Evolutionary conservation across 1,140 invertebrate species (phyloP), one percentile per base, ranked within the genome.

Genomic region (Latrodectus geometricus): DNA sequence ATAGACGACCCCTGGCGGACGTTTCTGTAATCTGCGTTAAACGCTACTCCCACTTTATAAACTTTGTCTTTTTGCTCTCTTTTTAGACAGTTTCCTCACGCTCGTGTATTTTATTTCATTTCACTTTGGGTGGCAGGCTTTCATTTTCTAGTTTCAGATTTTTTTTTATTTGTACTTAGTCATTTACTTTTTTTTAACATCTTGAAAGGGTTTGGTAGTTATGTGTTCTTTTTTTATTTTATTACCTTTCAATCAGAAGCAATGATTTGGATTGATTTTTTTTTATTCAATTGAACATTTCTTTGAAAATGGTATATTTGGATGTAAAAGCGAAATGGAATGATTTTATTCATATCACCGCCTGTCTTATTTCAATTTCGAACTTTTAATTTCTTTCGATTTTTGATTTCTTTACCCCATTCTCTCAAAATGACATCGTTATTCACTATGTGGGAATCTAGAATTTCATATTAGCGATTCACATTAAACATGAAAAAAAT

Each of bases 11-110:
- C 35, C 69, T 70, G 21, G 69, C 69, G 69, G 69, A 17, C 2
- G 54, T 61, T 61, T 61, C 69, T 23, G 69, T 70, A 70, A 70
- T 70, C 69, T 23, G 69, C 69, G 69, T 70, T 70, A 70, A 70
- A 70, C 35, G 69, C 21, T 48, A 23, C 20, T 48, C 4, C 12
- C 21, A 70, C 69, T 70, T 20, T 48, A 70, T 21, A 23, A 70
- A 70, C 69, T 70, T 23, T 70, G 8, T 23, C 21, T 70, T 66
- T 23, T 70, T 48, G 17, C 69, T 48, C 21, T 70, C 69, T 70
- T 23, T 20, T 61, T 61, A 61, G 54, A 17, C 54, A 61, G 54
- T 61, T 70, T 23, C 69, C 69, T 23, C 20, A 48, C 69, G 69
- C 12, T 70, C 7, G 35, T n/a, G 69, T 70, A 70, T 70, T 70